These are phyloP conservation scores for Pseudachorutes palmiensis DNA, from an alignment of 1,140 invertebrate genomes.

Conservation along the genomic window DNA sequence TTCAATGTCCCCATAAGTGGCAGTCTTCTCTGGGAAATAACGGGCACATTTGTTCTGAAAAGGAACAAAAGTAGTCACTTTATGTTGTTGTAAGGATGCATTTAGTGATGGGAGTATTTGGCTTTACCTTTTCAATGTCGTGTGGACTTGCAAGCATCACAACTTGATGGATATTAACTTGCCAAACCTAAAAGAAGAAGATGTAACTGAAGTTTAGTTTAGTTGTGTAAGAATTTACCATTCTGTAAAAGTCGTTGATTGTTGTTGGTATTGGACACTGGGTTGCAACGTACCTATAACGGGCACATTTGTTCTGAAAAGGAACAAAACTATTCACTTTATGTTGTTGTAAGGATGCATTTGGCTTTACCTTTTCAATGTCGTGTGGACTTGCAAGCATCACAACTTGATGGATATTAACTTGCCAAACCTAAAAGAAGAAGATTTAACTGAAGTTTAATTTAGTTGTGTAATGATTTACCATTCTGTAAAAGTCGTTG, in stretches of 20 bases:
- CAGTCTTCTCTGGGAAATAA: not conserved
- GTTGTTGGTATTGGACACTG: slow-evolving; percentile 14
- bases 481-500: slow-evolving; percentile 11
- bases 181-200: slow-evolving; percentile 1
- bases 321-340: too few species aligned
- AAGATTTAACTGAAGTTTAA: not conserved
- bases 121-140: slow-evolving; percentile 3
- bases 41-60: not conserved
- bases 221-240: not conserved
- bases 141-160: slow-evolving; percentile 8
- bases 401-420: not conserved
- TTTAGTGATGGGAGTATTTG: too few species aligned
- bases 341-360: too few species aligned
- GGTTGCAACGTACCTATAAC: slow-evolving; percentile 5
- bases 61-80: too few species aligned
- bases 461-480: not conserved
- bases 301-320: not conserved
- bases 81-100: too few species aligned
- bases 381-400: slow-evolving; percentile 9
- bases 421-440: slow-evolving; percentile 1
- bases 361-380: slow-evolving; percentile 4
- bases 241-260: slow-evolving; percentile 9
- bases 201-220: not conserved
- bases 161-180: not conserved
- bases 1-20: not conserved